Evolutionary conservation across 2,888 invertebrate genomes (phyloP).

Genomic region (Alsophila aescularia): DNA sequence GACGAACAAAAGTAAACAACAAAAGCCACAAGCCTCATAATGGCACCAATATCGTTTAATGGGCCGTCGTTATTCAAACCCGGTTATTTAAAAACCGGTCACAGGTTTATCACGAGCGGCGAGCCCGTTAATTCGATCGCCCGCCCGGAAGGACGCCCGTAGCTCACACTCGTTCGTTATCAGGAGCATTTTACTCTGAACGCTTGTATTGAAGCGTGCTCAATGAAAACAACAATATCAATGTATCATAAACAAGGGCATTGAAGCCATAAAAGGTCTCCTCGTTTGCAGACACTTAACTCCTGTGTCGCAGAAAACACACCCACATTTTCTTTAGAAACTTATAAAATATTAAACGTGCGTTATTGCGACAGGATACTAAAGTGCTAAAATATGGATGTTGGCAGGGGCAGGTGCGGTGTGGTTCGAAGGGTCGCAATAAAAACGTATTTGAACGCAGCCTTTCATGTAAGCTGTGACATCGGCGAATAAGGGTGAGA

Average conservation of each 20-base stretch:
- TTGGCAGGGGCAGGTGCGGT: slow-evolving; percentile 6
- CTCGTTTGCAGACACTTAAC: neutral
- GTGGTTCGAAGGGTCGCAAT: slow-evolving; percentile 19
- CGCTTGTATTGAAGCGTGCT: neutral
- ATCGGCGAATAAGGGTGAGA: neutral
- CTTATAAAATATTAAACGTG: slow-evolving; percentile 12
- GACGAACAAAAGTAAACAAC: slow-evolving; percentile 1
- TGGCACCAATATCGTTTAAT: slow-evolving; percentile 1
- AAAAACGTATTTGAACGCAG: slow-evolving; percentile 20
- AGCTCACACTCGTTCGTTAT: neutral
- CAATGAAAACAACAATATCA: slow-evolving; percentile 14
- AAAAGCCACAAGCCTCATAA: neutral
- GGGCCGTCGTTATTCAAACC: neutral
- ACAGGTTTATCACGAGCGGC: slow-evolving; percentile 2
- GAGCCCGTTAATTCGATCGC: neutral
- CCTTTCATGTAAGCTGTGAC: slow-evolving; percentile 13
- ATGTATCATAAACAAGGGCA: slow-evolving; percentile 11
- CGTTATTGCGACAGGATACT: slow-evolving; percentile 14
- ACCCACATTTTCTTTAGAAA: slow-evolving; percentile 3
- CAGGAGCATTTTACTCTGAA: slow-evolving; percentile 1
- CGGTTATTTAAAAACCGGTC: neutral
- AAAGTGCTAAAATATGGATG: slow-evolving; percentile 18
- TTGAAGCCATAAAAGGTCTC: neutral
- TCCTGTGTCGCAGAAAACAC: slow-evolving; percentile 11
- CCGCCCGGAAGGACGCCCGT: neutral